Evolutionary conservation across 2,797 vertebrate genomes (phyloP).

Genomic region (Platalea minor): DNA sequence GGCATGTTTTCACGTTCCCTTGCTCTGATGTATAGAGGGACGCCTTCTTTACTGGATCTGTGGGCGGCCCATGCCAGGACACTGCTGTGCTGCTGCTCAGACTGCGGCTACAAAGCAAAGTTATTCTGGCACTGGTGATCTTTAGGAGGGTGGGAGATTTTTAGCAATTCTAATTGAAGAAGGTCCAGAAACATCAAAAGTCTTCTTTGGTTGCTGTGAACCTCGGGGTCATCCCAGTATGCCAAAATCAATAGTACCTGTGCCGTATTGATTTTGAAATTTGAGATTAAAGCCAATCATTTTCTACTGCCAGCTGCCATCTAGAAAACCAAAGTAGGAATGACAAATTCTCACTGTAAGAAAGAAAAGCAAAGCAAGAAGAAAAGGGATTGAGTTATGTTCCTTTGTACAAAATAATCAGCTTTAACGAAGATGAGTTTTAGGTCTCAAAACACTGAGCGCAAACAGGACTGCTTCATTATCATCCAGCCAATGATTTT

Average conservation of each 20-base stretch:
- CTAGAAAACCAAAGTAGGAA: background rate
- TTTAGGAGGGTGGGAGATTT: background rate
- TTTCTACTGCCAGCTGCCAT: conserved; percentile 21
- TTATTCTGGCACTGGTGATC: background rate
- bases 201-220: conserved; percentile 25
- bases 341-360: background rate
- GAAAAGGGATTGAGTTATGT: conserved; percentile 15
- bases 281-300: conserved; percentile 49
- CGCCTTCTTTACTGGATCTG: background rate
- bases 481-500: conserved; percentile 33
- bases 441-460: conserved; percentile 23
- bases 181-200: conserved; percentile 44
- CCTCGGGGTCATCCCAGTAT: background rate
- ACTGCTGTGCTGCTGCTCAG: background rate
- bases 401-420: conserved; percentile 27
- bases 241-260: conserved; percentile 58
- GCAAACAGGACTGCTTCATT: conserved; percentile 35
- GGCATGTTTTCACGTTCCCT: background rate
- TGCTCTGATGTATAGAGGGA: background rate
- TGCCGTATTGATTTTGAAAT: conserved; percentile 48
- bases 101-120: background rate
- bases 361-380: background rate
- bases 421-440: conserved; percentile 34
- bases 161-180: conserved; percentile 44
- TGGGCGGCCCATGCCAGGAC: background rate